Conservation (phyloP, 1,140 invertebrate species). For the Solenopsis invicta region DNA sequence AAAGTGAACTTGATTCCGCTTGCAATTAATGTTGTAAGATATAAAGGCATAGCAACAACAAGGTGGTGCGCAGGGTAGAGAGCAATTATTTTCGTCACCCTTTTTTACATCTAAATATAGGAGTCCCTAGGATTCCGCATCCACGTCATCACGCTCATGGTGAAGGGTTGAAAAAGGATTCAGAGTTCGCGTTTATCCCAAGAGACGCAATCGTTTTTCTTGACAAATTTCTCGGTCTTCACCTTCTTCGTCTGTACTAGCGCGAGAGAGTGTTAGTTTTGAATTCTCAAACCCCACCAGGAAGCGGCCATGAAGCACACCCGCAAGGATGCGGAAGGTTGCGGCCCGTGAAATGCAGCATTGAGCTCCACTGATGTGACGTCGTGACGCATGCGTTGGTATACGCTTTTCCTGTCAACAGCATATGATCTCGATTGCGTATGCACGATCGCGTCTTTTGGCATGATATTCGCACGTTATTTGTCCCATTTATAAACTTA, state of each 20-base stretch:
- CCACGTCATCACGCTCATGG: not conserved
- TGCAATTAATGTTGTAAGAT: not conserved
- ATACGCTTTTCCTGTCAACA: not conserved
- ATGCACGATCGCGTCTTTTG: conserved; percentile 2
- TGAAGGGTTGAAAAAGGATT: not conserved
- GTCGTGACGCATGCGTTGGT: conserved; percentile 25
- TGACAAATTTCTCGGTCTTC: not conserved
- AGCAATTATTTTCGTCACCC: conserved; percentile 13
- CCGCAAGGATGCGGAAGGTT: not conserved
- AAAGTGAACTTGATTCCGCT: not conserved
- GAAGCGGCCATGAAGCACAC: not conserved
- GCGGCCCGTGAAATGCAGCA: not conserved
- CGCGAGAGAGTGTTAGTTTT: not conserved
- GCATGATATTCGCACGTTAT: not conserved
- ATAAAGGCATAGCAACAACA: not conserved
- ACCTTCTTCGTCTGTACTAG: not conserved
- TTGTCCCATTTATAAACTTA: not conserved
- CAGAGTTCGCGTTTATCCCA: not conserved
- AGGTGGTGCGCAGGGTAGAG: not conserved
- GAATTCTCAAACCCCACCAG: not conserved
- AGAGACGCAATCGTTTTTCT: not conserved
- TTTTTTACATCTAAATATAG: conserved; percentile 13
- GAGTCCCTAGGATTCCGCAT: not conserved
- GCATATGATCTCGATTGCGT: conserved; percentile 28
- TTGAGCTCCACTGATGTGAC: conserved; percentile 31